These are phyloP conservation scores for Lophura nycthemera DNA, from an alignment of 2,113 vertebrate species.

Conservation along the genomic window DNA sequence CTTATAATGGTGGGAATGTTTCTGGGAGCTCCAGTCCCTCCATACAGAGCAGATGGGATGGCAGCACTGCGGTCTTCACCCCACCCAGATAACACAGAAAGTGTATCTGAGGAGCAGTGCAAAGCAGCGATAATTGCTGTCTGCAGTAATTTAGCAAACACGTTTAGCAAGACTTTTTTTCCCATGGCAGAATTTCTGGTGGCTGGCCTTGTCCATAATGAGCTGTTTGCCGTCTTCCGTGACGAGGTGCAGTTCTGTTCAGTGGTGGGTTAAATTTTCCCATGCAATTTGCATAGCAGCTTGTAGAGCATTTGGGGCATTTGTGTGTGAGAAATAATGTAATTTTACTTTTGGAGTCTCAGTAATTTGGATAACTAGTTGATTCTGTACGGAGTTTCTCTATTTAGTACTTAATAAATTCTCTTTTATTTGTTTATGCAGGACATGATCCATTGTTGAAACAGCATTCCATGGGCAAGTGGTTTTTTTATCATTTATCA, in stretches of 20 bases:
- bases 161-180: neutral
- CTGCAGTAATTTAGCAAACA: neutral
- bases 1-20: neutral
- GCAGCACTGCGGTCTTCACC: neutral
- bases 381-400: neutral
- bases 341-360: neutral
- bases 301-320: neutral
- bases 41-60: neutral
- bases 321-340: neutral
- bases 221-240: neutral
- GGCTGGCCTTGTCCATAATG: neutral
- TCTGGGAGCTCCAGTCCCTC: rapidly evolving
- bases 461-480: neutral
- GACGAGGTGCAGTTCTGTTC: neutral
- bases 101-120: neutral
- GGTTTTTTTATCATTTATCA: neutral
- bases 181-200: neutral
- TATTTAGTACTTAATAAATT: neutral
- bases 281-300: neutral
- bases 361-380: neutral
- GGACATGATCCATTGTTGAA: neutral
- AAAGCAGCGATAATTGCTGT: neutral
- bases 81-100: rapidly evolving
- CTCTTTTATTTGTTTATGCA: neutral
- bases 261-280: neutral